A percentile compares a stretch with the other conserved stretches of the same genome.
phyloP scores from a whole-genome alignment of 2,797 vertebrate genomes.

The Sarcoramphus papa region DNA sequence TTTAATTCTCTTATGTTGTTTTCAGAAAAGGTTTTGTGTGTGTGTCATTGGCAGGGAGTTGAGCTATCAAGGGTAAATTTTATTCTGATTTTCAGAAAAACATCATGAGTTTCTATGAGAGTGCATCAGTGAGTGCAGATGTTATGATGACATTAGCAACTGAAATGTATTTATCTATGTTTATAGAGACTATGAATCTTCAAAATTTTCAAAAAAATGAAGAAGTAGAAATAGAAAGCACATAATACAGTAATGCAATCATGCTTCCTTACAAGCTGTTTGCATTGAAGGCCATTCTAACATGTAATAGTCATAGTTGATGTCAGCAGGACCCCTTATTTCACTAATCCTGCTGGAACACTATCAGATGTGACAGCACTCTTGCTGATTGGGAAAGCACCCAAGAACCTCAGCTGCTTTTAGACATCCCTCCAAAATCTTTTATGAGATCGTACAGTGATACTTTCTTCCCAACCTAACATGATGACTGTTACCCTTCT shows the following conservation, averaged over 20 bases:
- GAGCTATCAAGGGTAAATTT: not conserved
- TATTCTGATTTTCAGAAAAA: not conserved
- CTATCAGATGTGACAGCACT: not conserved
- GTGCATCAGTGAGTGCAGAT: not conserved
- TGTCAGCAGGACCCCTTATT: not conserved
- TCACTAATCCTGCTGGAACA: not conserved
- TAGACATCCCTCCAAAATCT: not conserved
- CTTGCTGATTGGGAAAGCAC: not conserved
- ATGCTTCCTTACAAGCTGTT: not conserved
- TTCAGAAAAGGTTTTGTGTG: not conserved
- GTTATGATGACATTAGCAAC: not conserved
- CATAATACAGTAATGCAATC: not conserved
- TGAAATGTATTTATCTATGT: not conserved
- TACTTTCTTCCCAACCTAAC: not conserved
- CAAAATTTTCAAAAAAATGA: not conserved
- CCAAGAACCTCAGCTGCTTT: not conserved
- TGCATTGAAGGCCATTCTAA: not conserved
- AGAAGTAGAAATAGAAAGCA: not conserved
- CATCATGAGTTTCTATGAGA: not conserved
- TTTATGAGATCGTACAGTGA: not conserved
- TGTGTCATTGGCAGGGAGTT: not conserved
- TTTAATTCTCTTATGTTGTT: not conserved
- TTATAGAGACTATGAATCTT: not conserved
- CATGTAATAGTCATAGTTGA: not conserved
- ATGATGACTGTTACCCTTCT: not conserved